phyloP scores from a whole-genome alignment of 2,888 invertebrate species.

The Adelphocoris suturalis region DNA sequence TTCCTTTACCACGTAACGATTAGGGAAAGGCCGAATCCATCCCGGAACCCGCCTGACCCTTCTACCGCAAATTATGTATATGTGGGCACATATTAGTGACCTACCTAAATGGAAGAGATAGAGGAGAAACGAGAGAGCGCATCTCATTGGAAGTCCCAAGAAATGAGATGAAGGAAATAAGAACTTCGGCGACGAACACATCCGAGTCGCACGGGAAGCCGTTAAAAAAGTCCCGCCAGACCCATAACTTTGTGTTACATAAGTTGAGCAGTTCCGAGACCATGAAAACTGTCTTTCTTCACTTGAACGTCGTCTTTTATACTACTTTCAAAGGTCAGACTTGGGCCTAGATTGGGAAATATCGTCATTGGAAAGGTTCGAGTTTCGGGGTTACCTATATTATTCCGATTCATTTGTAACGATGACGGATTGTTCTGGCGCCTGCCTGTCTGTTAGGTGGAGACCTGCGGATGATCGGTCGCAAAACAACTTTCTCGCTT shows the following conservation, averaged over 20 bases:
- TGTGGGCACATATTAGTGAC: too few relatives aligned
- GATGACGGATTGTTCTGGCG: conserved; percentile 32
- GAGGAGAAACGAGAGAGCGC: not conserved
- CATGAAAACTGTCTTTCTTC: conserved; percentile 12
- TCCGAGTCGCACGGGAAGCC: not conserved
- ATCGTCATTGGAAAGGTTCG: not conserved
- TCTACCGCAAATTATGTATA: too few relatives aligned
- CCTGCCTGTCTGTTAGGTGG: conserved; percentile 5
- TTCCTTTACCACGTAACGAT: too few relatives aligned
- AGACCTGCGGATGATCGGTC: not conserved
- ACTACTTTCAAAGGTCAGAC: not conserved
- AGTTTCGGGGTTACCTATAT: not conserved
- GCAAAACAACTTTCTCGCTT: conserved; percentile 18
- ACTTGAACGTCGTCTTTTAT: not conserved
- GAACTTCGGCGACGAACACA: not conserved
- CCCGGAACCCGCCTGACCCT: too few relatives aligned
- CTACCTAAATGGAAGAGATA: not conserved
- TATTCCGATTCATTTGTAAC: conserved; percentile 19
- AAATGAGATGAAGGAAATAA: not conserved
- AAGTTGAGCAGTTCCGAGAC: not conserved
- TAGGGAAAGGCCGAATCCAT: too few relatives aligned
- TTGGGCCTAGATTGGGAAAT: not conserved
- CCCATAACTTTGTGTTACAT: not conserved
- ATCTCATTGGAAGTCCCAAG: not conserved
- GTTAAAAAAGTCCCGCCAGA: not conserved